phyloP scores from a whole-genome alignment of 2,797 vertebrate genomes.

The Notolepis coatsorum region DNA sequence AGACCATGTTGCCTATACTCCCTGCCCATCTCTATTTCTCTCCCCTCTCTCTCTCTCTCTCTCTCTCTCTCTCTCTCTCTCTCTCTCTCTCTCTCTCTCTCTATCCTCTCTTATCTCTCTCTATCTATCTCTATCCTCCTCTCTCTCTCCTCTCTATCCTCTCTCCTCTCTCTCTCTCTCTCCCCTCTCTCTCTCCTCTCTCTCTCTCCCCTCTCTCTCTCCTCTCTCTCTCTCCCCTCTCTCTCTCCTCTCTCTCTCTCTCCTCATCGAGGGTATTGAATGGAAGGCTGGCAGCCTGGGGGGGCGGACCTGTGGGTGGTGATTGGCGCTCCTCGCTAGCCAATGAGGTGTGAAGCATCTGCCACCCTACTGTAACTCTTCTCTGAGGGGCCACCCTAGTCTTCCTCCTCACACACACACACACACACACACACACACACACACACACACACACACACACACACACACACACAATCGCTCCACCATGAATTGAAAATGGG shows the following conservation, averaged over 20 bases:
- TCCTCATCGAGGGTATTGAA: slow-evolving; percentile 42
- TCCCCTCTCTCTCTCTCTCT: no score
- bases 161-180: no score
- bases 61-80: no score
- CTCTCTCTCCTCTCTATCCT: no score
- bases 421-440: slow-evolving; percentile 19
- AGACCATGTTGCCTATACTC: no score
- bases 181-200: no score
- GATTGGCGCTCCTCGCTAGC: slow-evolving; percentile 64
- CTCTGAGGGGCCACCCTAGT: slow-evolving; percentile 56
- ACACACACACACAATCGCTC: slow-evolving; percentile 9
- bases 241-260: slow-evolving; percentile 18
- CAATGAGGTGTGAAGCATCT: slow-evolving; percentile 79
- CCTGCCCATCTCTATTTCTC: no score
- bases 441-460: slow-evolving; percentile 36
- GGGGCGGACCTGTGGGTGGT: slow-evolving; percentile 61
- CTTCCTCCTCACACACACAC: background rate
- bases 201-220: background rate
- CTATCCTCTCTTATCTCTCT: no score
- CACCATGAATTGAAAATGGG: no score
- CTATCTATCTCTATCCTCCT: no score
- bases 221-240: background rate
- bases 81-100: no score
- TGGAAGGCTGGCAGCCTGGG: slow-evolving; percentile 66
- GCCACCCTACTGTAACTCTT: slow-evolving; percentile 65